phyloP scores from a whole-genome alignment of 1,140 invertebrate genomes.

The Calliopsis andreniformis region DNA sequence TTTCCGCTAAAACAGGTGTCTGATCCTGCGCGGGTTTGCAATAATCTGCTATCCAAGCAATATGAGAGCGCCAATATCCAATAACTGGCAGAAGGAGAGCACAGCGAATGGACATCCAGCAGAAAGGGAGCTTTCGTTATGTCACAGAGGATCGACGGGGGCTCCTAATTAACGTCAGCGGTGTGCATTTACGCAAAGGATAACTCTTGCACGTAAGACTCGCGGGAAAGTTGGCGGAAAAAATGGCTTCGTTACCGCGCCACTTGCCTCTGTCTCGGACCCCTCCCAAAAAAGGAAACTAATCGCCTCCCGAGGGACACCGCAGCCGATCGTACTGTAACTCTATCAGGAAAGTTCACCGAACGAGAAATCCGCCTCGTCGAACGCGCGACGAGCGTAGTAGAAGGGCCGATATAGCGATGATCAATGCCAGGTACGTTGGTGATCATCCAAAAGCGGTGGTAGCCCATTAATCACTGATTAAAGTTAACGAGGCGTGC shows the following conservation, averaged over 20 bases:
- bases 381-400: not conserved
- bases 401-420: not conserved
- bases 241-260: not conserved
- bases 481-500: conserved; percentile 45
- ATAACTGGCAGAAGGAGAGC: conserved; percentile 1
- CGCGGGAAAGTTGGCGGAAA: not conserved
- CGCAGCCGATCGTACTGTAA: not conserved
- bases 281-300: not conserved
- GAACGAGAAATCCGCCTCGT: not conserved
- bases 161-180: conserved; percentile 38
- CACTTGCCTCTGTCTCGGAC: too few relatives aligned
- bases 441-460: conserved; percentile 11
- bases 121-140: conserved; percentile 5
- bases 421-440: conserved; percentile 32
- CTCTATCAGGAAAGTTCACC: not conserved
- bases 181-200: not conserved
- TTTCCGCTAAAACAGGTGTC: not conserved
- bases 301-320: too few relatives aligned
- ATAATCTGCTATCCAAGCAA: not conserved
- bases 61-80: conserved; percentile 1
- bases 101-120: too few relatives aligned
- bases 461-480: conserved; percentile 38
- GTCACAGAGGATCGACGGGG: conserved; percentile 1
- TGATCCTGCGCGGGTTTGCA: not conserved
- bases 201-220: not conserved